These are phyloP conservation scores for Pasiphila rectangulata DNA, from an alignment of 2,888 invertebrate species.

Conservation along the genomic window DNA sequence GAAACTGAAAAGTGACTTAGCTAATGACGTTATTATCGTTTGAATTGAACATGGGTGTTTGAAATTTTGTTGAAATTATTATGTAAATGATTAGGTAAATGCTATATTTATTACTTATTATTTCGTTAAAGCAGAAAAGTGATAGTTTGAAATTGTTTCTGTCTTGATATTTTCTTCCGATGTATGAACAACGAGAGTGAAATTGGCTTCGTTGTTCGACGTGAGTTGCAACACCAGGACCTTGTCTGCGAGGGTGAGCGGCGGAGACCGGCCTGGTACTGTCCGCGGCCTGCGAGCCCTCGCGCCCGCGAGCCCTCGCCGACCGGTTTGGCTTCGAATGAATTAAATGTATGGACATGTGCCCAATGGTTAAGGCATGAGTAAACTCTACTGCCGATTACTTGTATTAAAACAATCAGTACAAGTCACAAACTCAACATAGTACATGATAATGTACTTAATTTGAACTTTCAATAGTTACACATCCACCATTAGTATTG, in stretches of 20 bases:
- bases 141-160: slow-evolving; percentile 79
- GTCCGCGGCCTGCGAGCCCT: not conserved
- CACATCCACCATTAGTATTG: slow-evolving; percentile 48
- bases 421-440: slow-evolving; percentile 34
- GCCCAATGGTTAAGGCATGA: slow-evolving; percentile 46
- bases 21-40: slow-evolving; percentile 73
- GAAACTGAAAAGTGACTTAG: slow-evolving; percentile 73
- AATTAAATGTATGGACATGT: slow-evolving; percentile 64
- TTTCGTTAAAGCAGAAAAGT: slow-evolving; percentile 71
- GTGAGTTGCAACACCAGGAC: slow-evolving; percentile 40
- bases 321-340: slow-evolving; percentile 38
- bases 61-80: slow-evolving; percentile 80
- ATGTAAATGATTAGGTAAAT: slow-evolving; percentile 77
- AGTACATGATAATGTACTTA: slow-evolving; percentile 55
- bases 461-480: slow-evolving; percentile 61
- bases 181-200: slow-evolving; percentile 62
- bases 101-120: slow-evolving; percentile 74
- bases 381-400: slow-evolving; percentile 34
- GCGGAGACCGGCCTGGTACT: too few relatives aligned
- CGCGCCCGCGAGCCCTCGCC: slow-evolving; percentile 19
- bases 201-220: slow-evolving; percentile 59
- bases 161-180: slow-evolving; percentile 74
- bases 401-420: slow-evolving; percentile 26
- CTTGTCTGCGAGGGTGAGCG: slow-evolving; percentile 44
- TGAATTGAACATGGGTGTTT: slow-evolving; percentile 72